Evolutionary conservation across 2,888 invertebrate species (phyloP).

Genomic region (Pteria penguin): DNA sequence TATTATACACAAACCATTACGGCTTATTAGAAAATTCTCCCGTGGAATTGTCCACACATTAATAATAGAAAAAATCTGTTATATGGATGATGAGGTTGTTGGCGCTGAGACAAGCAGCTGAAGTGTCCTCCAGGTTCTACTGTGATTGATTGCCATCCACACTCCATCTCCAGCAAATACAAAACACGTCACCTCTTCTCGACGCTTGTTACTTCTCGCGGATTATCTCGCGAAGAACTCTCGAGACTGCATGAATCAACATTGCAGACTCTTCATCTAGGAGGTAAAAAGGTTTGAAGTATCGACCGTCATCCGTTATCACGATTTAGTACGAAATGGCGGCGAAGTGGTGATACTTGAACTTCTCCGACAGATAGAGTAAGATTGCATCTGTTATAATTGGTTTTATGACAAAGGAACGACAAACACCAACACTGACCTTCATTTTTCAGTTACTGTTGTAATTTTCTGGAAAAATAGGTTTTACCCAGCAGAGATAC

Average conservation of each 20-base stretch:
- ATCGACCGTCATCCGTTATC: constrained; percentile 24
- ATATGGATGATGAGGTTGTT: constrained; percentile 22
- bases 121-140: constrained; percentile 15
- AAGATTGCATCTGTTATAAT: constrained; percentile 26
- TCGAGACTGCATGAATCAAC: constrained; percentile 25
- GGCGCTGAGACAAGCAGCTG: constrained; percentile 7
- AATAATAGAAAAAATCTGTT: constrained; percentile 27
- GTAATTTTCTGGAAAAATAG: no score
- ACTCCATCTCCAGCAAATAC: constrained; percentile 19
- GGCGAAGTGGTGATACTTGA: constrained; percentile 24
- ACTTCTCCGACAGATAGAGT: constrained; percentile 12
- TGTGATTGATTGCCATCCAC: constrained; percentile 26
- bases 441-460: no score
- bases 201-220: constrained; percentile 16
- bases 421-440: no score
- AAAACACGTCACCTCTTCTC: constrained; percentile 29
- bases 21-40: no score
- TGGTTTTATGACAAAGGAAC: constrained; percentile 22
- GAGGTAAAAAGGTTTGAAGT: constrained; percentile 31
- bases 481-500: no score
- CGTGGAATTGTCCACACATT: no score
- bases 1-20: no score
- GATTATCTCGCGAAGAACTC: constrained; percentile 25
- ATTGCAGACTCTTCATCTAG: constrained; percentile 26
- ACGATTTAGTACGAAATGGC: constrained; percentile 27